Base-by-base conservation (phyloP, 2,113 vertebrate genomes). In the Psittacara wagleri region DNA sequence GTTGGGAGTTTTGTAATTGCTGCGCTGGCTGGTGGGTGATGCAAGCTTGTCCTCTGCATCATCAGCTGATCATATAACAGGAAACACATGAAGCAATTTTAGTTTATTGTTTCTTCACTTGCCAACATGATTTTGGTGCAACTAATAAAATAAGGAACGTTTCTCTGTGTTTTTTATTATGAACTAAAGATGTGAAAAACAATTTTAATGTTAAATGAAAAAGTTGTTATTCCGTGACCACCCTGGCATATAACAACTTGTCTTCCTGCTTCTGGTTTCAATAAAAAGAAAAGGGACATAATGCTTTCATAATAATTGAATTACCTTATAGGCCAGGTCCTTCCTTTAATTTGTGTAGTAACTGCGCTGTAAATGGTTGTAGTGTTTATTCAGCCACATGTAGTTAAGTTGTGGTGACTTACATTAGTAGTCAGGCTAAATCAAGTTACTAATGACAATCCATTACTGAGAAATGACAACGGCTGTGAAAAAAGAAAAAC, bases 71-170 rank as follows among this genome's bases (percentile, higher is more conserved):
- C 89, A 61, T 86, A 86, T 96, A 98, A 98, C 90, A 85, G 73
- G 84, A 96, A 98, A 93, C 95, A 97, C 70, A 95, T 96, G 95
- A 94, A 90, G 70, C 10, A 22, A 93, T 96, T 97, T 97, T 75
- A 94, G 72, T 95, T 97, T 96, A 94, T 96, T 97, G 90, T 93
- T 95, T 97, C 90, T 97, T 96, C 83, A 81, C 84, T 97, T 98
- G 97, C 96, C 98, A 98, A 62, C 63, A 85, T 83, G 86, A 93
- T 95, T 96, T 95, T 85, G 88, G 88, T 96, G 67, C 85, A 97
- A 91, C 95, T 97, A 97, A 96, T 97, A 96, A 97, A 97, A 86
- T 88, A 95, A 95, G 85, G 82, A 97, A 92, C 96, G 97, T 94
- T 97, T 89, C 63, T 91, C 43, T 89, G 31, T 95, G 92, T 66